These are phyloP conservation scores for Sminthopsis crassicaudata DNA, from an alignment of 2,113 vertebrate genomes.

Conservation along the genomic window DNA sequence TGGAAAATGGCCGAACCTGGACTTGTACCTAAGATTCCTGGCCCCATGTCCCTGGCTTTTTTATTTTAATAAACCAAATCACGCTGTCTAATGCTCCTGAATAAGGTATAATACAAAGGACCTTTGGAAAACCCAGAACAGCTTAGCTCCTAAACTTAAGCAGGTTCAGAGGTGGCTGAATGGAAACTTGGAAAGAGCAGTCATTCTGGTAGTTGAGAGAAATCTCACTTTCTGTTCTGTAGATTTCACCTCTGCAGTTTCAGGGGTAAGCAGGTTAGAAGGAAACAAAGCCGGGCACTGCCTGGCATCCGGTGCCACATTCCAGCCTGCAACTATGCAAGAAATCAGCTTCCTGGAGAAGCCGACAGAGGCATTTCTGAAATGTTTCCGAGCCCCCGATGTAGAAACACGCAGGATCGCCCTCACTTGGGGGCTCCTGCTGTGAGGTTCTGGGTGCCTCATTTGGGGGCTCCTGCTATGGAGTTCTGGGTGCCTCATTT, in stretches of 20 bases:
- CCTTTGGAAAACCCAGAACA: constrained; percentile 12
- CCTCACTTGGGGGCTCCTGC: not conserved
- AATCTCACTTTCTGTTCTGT: not conserved
- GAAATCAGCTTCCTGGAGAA: not conserved
- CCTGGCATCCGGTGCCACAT: not conserved
- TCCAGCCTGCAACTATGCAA: not conserved
- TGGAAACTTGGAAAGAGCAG: not conserved
- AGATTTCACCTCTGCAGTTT: not conserved
- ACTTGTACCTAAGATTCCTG: not conserved
- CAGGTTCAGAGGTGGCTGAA: not conserved
- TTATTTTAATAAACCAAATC: not conserved
- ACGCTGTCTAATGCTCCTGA: not conserved
- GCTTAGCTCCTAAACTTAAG: not conserved
- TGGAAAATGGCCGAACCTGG: not conserved
- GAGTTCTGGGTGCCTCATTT: not conserved
- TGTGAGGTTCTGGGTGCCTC: not conserved
- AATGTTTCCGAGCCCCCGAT: not conserved
- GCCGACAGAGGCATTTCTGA: not conserved
- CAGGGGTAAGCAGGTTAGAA: not conserved
- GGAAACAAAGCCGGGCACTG: not conserved
- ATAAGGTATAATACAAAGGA: not conserved
- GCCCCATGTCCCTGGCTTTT: not conserved
- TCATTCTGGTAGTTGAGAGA: not conserved
- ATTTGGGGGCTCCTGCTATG: not conserved
- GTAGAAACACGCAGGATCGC: not conserved